Evolutionary conservation across 2,888 invertebrate genomes (phyloP), one percentile per base, ranked within the genome.

Genomic region (Chymomyza fuscimana): DNA sequence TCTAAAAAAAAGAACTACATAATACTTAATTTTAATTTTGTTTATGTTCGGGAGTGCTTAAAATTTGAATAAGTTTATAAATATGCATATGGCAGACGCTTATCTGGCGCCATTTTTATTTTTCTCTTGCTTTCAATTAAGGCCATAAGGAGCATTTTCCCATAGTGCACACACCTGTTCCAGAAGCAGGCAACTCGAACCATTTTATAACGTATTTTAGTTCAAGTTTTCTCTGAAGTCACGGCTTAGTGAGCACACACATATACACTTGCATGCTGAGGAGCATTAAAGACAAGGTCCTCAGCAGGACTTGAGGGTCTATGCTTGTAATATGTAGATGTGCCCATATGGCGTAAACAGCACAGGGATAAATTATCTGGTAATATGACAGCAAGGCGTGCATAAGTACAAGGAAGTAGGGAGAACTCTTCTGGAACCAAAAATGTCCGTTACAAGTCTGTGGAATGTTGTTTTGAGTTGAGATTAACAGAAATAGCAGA

Each of bases 191-290:
- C 32, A 65, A 65, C 63, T 51, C 64, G 72, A 68, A 32, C 7
- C 32, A 32, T 0, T 76, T 83, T 86, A 72, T 76, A 83, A 83
- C 88, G 81, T 86, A 76, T 76, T 81, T 81, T 66, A 58, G 58
- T 56, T 59, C 72, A 63, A 78, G 70, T 82, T 82, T 82, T 71
- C 74, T 61, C 69, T 64, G 6, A 66, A 62, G 71, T 85, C 74
- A 86, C 82, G 88, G 75, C 62, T 67, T 32, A 81, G 40, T 86
- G 68, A 54, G 61, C 87, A 74, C 77, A 67, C 67, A 25, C 25
- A 25, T 3, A 25, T 3, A 4, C 25, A 25, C 74, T 36, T 12
- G 12, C 16, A n/a, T 15, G 56, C 25, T 5, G 25, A 25, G 25
- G 12, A 25, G 6, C 74, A 75, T 67, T 59, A 25, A 50, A 68